Evolutionary conservation across 2,113 vertebrate genomes (phyloP).

Genomic region (Opisthocomus hoazin): DNA sequence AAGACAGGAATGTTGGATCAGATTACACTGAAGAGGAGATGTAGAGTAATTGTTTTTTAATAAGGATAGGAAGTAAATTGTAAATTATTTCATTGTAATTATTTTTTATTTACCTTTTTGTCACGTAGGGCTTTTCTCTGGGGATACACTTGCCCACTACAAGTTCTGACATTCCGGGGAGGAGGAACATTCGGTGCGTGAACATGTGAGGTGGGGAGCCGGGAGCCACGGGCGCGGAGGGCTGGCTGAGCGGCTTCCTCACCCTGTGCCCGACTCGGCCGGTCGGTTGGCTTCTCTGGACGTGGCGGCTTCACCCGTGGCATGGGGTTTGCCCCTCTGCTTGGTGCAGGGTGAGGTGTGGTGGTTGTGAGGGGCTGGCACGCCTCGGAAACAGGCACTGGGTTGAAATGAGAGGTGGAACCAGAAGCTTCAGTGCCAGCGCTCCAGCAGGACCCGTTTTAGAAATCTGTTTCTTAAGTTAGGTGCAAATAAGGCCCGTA

Average conservation of each 20-base stretch:
- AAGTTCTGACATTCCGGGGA: too few species aligned
- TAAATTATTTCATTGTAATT: background rate
- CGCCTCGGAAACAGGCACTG: background rate
- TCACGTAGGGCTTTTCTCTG: background rate
- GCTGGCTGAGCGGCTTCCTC: background rate
- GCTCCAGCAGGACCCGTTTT: background rate
- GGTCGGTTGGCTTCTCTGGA: background rate
- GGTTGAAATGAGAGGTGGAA: background rate
- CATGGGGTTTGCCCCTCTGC: fast-evolving
- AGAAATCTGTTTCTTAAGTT: background rate
- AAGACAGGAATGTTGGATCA: background rate
- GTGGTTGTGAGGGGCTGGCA: fast-evolving
- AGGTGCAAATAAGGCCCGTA: background rate
- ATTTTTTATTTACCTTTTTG: background rate
- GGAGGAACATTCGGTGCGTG: background rate
- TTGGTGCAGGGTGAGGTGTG: too few species aligned
- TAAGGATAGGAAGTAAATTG: background rate
- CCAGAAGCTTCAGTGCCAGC: background rate
- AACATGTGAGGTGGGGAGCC: background rate
- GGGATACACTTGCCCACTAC: fast-evolving
- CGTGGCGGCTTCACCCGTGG: background rate
- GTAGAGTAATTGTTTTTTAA: background rate
- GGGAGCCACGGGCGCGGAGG: fast-evolving
- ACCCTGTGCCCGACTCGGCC: fast-evolving
- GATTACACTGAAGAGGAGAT: background rate